A percentile compares a stretch with the other conserved stretches of the same genome.
Evolutionary conservation across 2,797 vertebrate genomes (phyloP).

Genomic region (Meriones psammophilus): DNA sequence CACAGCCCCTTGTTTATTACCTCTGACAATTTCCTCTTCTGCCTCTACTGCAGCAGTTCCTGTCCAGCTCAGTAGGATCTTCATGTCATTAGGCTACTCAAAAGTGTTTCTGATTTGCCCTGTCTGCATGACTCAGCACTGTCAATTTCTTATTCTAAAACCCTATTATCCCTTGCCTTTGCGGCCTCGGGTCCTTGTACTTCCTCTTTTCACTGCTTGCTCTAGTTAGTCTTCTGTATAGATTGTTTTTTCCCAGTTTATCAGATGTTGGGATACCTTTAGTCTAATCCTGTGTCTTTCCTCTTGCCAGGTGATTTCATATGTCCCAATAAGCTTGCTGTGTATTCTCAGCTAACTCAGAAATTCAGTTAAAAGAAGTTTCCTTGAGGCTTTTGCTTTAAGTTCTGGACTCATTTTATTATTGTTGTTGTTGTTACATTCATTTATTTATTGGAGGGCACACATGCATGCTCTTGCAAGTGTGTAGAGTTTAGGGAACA

Average conservation of each 20-base stretch:
- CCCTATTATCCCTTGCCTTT: not conserved
- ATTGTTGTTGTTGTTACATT: not conserved
- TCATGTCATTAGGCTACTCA: not conserved
- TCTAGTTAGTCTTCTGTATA: not conserved
- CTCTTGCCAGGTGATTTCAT: slow-evolving; percentile 11
- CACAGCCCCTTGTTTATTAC: not conserved
- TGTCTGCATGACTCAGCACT: not conserved
- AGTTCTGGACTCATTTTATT: not conserved
- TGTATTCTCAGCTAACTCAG: slow-evolving; percentile 24
- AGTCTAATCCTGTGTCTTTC: not conserved
- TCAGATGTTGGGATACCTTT: not conserved
- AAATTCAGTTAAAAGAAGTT: not conserved
- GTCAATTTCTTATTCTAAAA: not conserved
- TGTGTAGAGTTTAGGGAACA: not conserved
- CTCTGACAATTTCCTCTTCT: not conserved
- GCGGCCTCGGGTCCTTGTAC: not conserved
- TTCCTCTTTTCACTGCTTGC: not conserved
- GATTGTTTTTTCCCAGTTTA: not conserved
- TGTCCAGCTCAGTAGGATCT: not conserved
- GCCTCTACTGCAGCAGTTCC: not conserved
- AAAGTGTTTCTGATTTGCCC: not conserved
- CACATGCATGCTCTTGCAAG: not conserved
- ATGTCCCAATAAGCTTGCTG: not conserved
- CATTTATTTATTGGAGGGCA: not conserved
- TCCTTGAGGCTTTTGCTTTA: not conserved